phyloP scores from a whole-genome alignment of 2,888 invertebrate genomes.

The Litoditis marina region DNA sequence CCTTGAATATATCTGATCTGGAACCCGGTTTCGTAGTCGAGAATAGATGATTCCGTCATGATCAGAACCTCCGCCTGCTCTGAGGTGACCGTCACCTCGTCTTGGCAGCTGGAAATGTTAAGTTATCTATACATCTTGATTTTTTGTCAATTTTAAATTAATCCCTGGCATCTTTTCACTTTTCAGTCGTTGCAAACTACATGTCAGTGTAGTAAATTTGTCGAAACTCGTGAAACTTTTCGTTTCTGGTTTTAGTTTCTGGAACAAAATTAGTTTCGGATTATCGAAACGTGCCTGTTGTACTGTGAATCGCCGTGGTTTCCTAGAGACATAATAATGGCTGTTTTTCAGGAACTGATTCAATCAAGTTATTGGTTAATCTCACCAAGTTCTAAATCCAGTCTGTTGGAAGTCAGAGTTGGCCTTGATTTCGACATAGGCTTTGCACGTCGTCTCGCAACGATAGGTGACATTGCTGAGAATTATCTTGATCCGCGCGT shows the following conservation, averaged over 20 bases:
- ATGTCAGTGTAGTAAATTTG: too few relatives aligned
- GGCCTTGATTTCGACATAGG: slow-evolving; percentile 56
- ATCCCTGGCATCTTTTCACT: not conserved
- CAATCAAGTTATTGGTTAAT: too few relatives aligned
- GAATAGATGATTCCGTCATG: slow-evolving; percentile 40
- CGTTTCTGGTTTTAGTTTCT: too few relatives aligned
- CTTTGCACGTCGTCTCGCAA: slow-evolving; percentile 53
- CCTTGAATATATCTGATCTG: slow-evolving; percentile 44
- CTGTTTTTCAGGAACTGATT: too few relatives aligned
- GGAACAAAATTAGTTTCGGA: too few relatives aligned
- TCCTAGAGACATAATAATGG: too few relatives aligned
- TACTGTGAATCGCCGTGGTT: too few relatives aligned
- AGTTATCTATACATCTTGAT: too few relatives aligned
- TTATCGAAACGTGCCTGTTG: too few relatives aligned
- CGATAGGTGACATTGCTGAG: slow-evolving; percentile 48
- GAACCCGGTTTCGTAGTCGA: slow-evolving; percentile 46
- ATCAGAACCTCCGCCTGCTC: slow-evolving; percentile 56
- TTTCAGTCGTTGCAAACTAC: not conserved
- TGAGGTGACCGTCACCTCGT: slow-evolving; percentile 49
- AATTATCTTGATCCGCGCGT: slow-evolving; percentile 48
- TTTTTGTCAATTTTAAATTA: not conserved
- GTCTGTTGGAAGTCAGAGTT: slow-evolving; percentile 59
- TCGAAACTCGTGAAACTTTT: too few relatives aligned
- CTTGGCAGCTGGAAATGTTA: slow-evolving; percentile 44
- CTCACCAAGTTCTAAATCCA: slow-evolving; percentile 57